Evolutionary conservation across 2,113 vertebrate genomes (phyloP), one percentile per base, ranked within the genome.

Genomic region (Diphyllodes magnificus): DNA sequence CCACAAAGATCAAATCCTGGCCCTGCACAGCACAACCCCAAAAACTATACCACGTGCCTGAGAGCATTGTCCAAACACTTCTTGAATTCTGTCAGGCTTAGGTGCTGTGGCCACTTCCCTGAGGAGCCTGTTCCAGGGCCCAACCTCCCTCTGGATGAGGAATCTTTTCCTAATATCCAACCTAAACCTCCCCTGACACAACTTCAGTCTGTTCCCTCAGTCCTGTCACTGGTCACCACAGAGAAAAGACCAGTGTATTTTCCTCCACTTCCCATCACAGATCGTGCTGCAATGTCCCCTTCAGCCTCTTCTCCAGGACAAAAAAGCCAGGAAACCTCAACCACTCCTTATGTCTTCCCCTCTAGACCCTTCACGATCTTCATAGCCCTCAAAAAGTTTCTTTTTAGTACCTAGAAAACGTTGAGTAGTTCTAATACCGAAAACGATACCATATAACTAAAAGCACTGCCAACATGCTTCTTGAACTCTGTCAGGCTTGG

Each of bases 391-490:
- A 69, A 39, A 68, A 33, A 13, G 22, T 53, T 51, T 18, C 7
- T 1, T 7, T 69, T 53, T 16, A n/a, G 15, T 53, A 18, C 27
- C 22, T 44, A 45, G 53, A 31, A 83, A 53, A 63, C 2, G 17
- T 44, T 71, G 17, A 63, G 33, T 28, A 39, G 11, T 53, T 78
- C 45, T 18, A 77, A 51, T 28, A 86, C 6, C 54, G 53, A 33
- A 68, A 60, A 60, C 20, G 47, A 14, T 54, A 56, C 7, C 8
- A 23, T 24, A 31, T 9, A 35, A 81, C 22, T 15, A 81, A 31
- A 30, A 78, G 35, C 1, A 0, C 19, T 3, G 1, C 21, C 23
- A 40, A n/a, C 25, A 37, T 4, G 1, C 20, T 44, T 6, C 22
- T 40, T 85, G 44, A 88, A 64, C 15, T 64, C 40, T 45, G 31